These are phyloP conservation scores for Megathymus violae DNA, from an alignment of 1,140 invertebrate species.

Conservation along the genomic window DNA sequence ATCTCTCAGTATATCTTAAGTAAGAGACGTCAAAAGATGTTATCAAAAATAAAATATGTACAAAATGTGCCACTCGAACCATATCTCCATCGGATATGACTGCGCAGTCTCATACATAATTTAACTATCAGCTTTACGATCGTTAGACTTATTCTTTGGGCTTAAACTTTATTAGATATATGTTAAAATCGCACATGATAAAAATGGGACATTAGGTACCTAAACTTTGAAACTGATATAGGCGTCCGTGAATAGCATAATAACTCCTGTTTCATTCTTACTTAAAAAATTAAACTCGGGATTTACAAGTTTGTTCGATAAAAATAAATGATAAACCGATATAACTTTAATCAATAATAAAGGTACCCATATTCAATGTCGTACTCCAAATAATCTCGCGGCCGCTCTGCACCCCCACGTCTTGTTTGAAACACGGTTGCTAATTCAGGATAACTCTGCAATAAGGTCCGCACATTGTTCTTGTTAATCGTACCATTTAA, in stretches of 20 bases:
- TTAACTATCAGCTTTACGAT: neutral
- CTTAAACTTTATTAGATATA: neutral
- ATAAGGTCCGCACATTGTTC: conserved; percentile 46
- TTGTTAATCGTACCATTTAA: conserved; percentile 59
- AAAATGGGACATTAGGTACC: neutral
- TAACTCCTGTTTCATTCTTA: neutral
- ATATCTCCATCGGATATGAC: conserved; percentile 7
- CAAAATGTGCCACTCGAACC: conserved; percentile 9
- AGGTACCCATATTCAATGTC: conserved; percentile 66
- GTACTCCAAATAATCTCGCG: conserved; percentile 54
- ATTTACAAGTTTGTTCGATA: too few relatives aligned
- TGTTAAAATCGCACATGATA: neutral
- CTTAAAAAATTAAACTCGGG: too few relatives aligned
- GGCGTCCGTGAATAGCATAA: neutral
- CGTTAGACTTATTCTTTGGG: neutral
- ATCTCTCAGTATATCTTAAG: conserved; percentile 5
- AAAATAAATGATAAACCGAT: too few relatives aligned
- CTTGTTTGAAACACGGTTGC: conserved; percentile 35
- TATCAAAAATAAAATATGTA: conserved; percentile 18
- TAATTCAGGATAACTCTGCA: conserved; percentile 60
- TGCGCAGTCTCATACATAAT: conserved; percentile 12
- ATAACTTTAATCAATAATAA: conserved; percentile 49
- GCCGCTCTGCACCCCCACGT: conserved; percentile 20
- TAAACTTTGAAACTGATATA: neutral
- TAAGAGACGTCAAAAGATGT: conserved; percentile 1